phyloP scores from a whole-genome alignment of 2,797 vertebrate species.

The Synaphobranchus kaupii region DNA sequence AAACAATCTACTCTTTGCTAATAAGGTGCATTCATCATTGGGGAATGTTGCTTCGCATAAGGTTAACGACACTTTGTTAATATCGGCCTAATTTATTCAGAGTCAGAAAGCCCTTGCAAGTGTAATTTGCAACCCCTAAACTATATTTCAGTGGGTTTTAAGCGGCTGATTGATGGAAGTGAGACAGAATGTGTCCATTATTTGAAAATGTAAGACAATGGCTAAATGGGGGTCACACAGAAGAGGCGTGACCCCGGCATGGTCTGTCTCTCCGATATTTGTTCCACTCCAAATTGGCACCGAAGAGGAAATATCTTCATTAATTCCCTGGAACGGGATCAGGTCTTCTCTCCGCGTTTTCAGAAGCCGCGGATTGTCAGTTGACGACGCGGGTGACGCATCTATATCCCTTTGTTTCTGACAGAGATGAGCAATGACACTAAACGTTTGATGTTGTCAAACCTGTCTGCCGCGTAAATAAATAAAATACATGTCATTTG shows the following conservation, averaged over 20 bases:
- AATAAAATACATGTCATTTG: constrained; percentile 66
- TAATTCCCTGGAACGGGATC: constrained; percentile 47
- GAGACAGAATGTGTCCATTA: constrained; percentile 74
- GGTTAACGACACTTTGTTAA: constrained; percentile 79
- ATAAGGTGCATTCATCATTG: constrained; percentile 76
- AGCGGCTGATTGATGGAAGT: constrained; percentile 70
- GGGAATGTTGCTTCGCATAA: constrained; percentile 73
- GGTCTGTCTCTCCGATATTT: neutral
- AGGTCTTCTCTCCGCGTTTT: constrained; percentile 70
- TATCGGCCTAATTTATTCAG: constrained; percentile 72
- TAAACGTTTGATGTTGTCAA: constrained; percentile 75
- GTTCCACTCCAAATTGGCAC: constrained; percentile 6
- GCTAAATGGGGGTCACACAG: constrained; percentile 67
- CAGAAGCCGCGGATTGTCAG: constrained; percentile 70
- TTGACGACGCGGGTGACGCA: constrained; percentile 71
- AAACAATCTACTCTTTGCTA: constrained; percentile 76
- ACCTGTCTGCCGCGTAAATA: constrained; percentile 66
- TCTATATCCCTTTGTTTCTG: constrained; percentile 69
- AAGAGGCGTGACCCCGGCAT: constrained; percentile 57
- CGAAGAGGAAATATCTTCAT: constrained; percentile 10
- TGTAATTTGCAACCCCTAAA: constrained; percentile 62
- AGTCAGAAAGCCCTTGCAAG: constrained; percentile 69
- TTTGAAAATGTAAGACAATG: constrained; percentile 72
- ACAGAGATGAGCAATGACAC: constrained; percentile 73
- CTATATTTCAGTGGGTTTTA: constrained; percentile 57